Evolutionary conservation across 2,888 invertebrate species (phyloP).

Genomic region (Lymantria monacha): DNA sequence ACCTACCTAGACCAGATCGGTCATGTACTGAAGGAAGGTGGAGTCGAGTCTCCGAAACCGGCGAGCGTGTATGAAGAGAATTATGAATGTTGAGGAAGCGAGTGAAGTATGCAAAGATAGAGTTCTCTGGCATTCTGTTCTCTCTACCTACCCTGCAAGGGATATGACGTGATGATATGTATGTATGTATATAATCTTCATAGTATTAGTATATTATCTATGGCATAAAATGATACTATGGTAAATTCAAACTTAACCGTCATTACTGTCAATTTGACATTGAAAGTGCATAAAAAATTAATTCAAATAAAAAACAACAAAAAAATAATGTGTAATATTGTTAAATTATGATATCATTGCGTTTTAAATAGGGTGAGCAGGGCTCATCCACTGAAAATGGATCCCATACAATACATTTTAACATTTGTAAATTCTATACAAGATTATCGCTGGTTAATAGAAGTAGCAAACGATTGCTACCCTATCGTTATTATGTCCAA

Average conservation of each 20-base stretch:
- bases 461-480: conserved; percentile 61
- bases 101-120: too few species aligned
- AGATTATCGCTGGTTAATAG: conserved; percentile 65
- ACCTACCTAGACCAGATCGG: too few species aligned
- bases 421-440: conserved; percentile 52
- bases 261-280: background rate
- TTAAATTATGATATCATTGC: background rate
- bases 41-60: too few species aligned
- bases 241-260: background rate
- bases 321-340: background rate
- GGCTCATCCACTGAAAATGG: conserved; percentile 42
- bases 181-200: too few species aligned
- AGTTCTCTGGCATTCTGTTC: too few species aligned
- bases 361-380: conserved; percentile 12
- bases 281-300: background rate
- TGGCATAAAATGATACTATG: too few species aligned
- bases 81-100: too few species aligned
- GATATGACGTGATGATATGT: too few species aligned
- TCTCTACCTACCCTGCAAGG: too few species aligned
- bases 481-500: conserved; percentile 61
- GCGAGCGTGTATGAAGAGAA: too few species aligned
- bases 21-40: too few species aligned
- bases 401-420: conserved; percentile 53
- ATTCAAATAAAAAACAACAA: background rate
- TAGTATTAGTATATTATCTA: too few species aligned